Conservation (phyloP, 2,888 invertebrate species). For the Drosophila aldrichi region DNA sequence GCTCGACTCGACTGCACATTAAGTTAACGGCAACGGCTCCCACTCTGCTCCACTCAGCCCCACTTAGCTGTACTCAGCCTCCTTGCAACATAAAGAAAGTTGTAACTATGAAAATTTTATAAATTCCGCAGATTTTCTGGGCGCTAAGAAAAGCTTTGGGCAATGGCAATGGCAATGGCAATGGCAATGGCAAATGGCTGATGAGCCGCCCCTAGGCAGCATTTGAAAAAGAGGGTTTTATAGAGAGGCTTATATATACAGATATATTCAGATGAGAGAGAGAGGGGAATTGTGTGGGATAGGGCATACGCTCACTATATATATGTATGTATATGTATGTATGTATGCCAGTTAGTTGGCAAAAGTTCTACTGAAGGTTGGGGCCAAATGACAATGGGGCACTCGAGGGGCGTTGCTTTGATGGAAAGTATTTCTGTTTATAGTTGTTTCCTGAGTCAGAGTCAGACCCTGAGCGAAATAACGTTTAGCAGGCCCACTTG, state of each 20-base stretch:
- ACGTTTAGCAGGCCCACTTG: constrained; percentile 7
- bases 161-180: constrained; percentile 39
- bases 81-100: constrained; percentile 73
- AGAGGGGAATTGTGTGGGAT: neutral
- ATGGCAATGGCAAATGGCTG: constrained; percentile 37
- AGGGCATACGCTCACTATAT: constrained; percentile 13
- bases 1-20: constrained; percentile 61
- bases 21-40: constrained; percentile 57
- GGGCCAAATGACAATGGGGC: constrained; percentile 48
- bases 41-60: neutral
- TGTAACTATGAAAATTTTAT: constrained; percentile 83
- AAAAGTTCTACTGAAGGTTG: constrained; percentile 14
- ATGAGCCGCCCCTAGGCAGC: constrained; percentile 54
- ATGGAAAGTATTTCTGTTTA: constrained; percentile 51
- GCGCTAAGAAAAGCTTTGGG: constrained; percentile 72
- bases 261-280: neutral
- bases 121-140: constrained; percentile 80
- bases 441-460: constrained; percentile 26
- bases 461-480: neutral
- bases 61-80: constrained; percentile 9
- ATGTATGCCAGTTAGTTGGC: constrained; percentile 39
- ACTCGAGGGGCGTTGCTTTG: constrained; percentile 71
- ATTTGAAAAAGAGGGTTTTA: constrained; percentile 35
- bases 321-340: too few relatives aligned
- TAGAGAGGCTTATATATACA: neutral